Conservation (phyloP, 2,797 vertebrate species). For the Neosilurus hyrtlii region DNA sequence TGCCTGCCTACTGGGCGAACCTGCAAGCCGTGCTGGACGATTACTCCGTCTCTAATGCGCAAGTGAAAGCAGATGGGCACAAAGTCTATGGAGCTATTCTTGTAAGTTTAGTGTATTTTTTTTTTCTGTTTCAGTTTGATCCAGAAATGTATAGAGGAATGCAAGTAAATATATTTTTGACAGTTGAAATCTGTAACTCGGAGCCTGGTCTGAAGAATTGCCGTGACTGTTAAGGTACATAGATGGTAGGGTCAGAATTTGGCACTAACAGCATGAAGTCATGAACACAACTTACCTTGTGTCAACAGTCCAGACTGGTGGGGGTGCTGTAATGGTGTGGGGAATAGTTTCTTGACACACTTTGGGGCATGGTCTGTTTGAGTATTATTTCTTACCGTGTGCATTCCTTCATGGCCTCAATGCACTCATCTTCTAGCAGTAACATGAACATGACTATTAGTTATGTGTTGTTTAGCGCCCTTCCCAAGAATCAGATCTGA, state of each 20-base stretch:
- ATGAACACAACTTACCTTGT: no score
- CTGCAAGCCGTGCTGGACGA: constrained; percentile 89
- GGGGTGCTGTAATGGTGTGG: no score
- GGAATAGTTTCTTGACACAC: no score
- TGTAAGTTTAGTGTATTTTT: constrained; percentile 69
- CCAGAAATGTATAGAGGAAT: not conserved
- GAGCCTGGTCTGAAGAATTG: not conserved
- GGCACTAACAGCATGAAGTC: no score
- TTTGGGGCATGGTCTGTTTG: not conserved
- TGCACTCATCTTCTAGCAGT: no score
- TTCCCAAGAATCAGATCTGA: no score
- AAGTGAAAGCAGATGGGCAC: constrained; percentile 93
- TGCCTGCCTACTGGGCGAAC: constrained; percentile 91
- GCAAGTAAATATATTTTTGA: no score
- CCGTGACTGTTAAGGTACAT: not conserved
- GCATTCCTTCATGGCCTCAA: not conserved
- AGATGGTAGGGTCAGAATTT: not conserved
- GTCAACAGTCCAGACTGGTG: no score
- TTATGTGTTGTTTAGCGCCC: no score
- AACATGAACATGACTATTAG: no score
- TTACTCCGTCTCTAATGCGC: constrained; percentile 90
- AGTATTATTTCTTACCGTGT: not conserved
- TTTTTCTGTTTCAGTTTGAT: not conserved
- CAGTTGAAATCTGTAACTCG: not conserved
- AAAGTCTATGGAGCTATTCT: constrained; percentile 93